A percentile compares a stretch with the other conserved stretches of the same genome.
These are phyloP conservation scores for pig (Sus scrofa) DNA, from an alignment of 2,113 vertebrate species.

Conservation along the genomic window T2T-Sscrofa CM000817.6:83223001-83223500, in stretches of 20 bases:
- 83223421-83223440: too few species aligned
- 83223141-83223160: background rate
- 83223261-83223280: background rate
- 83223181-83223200: background rate
- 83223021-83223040: too few species aligned
- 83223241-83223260: background rate
- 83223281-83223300: background rate
- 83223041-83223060: too few species aligned
- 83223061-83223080: too few species aligned
- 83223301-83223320: background rate
- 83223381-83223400: conserved; percentile 24
- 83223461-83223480: too few species aligned
- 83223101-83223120: background rate
- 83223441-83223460: too few species aligned
- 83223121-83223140: background rate
- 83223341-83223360: conserved; percentile 34
- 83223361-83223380: background rate
- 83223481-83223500: too few species aligned
- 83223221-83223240: background rate
- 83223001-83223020: too few species aligned
- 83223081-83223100: conserved; percentile 6
- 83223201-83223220: background rate
- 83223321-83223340: background rate
- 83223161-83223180: conserved; percentile 15
- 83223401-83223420: background rate